Conservation (phyloP, 2,797 vertebrate species). For the Morus bassanus region DNA sequence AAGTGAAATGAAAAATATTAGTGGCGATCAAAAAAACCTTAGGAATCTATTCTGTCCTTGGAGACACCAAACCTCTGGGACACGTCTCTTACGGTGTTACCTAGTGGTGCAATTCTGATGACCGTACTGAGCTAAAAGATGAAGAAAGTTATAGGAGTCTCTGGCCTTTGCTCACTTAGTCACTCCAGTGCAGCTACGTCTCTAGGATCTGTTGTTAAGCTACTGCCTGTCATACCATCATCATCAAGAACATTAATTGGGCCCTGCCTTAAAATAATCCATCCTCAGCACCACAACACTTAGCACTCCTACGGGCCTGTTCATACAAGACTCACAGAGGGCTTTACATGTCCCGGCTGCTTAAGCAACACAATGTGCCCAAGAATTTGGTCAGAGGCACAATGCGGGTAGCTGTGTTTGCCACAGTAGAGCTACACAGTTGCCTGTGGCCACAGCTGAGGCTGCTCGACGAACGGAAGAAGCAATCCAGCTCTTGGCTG, state of each 20-base stretch:
- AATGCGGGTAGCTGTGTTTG: not conserved
- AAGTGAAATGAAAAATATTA: not conserved
- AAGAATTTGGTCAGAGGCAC: constrained; percentile 32
- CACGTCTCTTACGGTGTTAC: accelerated
- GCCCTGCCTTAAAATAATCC: constrained; percentile 50
- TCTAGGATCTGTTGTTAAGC: not conserved
- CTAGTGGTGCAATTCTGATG: accelerated
- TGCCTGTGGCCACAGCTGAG: accelerated
- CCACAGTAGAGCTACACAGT: not conserved
- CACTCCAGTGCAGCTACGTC: not conserved
- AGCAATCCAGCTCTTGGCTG: not conserved
- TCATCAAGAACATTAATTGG: not conserved
- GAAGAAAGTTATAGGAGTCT: not conserved
- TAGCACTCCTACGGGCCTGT: constrained; percentile 14
- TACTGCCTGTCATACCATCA: constrained; percentile 13
- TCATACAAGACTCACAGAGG: constrained; percentile 32
- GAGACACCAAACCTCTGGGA: not conserved
- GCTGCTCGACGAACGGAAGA: not conserved
- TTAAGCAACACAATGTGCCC: not conserved
- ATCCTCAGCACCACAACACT: not conserved
- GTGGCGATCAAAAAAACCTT: not conserved
- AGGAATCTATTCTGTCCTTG: not conserved
- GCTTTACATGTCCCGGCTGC: not conserved
- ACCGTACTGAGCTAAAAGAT: not conserved
- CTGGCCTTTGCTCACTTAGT: not conserved